Conservation (phyloP, 2,113 vertebrate genomes). For the Alethe castanea region DNA sequence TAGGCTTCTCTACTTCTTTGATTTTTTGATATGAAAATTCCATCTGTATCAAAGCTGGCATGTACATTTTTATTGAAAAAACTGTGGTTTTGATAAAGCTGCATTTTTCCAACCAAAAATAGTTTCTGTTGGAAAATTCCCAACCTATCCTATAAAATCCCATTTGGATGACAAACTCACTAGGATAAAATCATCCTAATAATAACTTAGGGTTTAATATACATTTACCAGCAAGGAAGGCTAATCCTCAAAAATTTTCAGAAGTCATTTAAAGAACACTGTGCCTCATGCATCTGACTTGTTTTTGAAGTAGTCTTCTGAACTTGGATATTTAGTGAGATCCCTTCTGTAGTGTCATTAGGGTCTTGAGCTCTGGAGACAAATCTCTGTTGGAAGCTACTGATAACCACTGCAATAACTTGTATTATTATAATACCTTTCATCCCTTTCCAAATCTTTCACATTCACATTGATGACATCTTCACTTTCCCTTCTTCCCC, state of each 20-base stretch:
- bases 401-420: background rate
- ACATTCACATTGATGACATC: background rate
- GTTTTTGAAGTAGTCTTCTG: background rate
- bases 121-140: background rate
- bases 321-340: background rate
- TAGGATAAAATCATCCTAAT: background rate
- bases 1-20: background rate
- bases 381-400: background rate
- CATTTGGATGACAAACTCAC: background rate
- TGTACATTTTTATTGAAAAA: background rate
- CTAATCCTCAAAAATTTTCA: background rate
- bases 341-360: background rate
- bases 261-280: background rate
- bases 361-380: background rate
- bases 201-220: background rate
- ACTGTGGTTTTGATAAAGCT: background rate
- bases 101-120: constrained; percentile 7
- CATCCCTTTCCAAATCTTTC: background rate
- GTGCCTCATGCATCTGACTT: background rate
- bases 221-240: background rate
- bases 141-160: background rate
- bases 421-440: background rate
- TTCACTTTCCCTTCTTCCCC: background rate
- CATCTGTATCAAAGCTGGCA: constrained; percentile 4
- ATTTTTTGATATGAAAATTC: constrained; percentile 14